A percentile compares a stretch with the other conserved stretches of the same genome.
phyloP scores from a whole-genome alignment of 2,797 vertebrate species.

The Melopsittacus undulatus region DNA sequence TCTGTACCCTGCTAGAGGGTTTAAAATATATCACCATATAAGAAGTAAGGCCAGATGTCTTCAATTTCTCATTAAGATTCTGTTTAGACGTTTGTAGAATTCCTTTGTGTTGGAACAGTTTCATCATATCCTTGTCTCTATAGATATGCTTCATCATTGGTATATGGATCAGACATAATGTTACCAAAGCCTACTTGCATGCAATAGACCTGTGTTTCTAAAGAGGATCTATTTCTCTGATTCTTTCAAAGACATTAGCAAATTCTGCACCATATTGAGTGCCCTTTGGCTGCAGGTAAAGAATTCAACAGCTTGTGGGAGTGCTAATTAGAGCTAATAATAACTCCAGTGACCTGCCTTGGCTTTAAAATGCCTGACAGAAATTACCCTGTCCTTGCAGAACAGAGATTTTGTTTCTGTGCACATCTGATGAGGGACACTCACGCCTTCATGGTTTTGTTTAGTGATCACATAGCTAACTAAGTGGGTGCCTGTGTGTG shows the following conservation, averaged over 20 bases:
- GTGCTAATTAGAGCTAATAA: constrained; percentile 58
- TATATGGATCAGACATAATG: neutral
- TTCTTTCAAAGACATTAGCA: constrained; percentile 3
- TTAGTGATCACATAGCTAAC: neutral
- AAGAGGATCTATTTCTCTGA: neutral
- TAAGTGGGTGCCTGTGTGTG: neutral
- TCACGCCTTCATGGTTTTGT: neutral
- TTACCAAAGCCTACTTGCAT: neutral
- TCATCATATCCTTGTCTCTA: neutral
- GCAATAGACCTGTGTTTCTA: neutral
- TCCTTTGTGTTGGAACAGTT: neutral
- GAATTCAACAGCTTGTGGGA: constrained; percentile 26
- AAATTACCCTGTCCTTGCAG: constrained; percentile 18
- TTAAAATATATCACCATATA: neutral
- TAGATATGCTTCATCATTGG: neutral
- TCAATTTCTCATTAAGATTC: neutral
- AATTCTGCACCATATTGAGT: constrained; percentile 35
- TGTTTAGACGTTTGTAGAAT: neutral
- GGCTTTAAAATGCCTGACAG: constrained; percentile 45
- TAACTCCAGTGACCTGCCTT: constrained; percentile 38
- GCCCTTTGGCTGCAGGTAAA: constrained; percentile 16
- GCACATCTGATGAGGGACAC: neutral
- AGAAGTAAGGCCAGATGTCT: neutral
- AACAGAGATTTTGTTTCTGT: constrained; percentile 10
- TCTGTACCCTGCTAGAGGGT: neutral